Conservation (phyloP, 2,888 invertebrate species). For the Agrotis ipsilon region DNA sequence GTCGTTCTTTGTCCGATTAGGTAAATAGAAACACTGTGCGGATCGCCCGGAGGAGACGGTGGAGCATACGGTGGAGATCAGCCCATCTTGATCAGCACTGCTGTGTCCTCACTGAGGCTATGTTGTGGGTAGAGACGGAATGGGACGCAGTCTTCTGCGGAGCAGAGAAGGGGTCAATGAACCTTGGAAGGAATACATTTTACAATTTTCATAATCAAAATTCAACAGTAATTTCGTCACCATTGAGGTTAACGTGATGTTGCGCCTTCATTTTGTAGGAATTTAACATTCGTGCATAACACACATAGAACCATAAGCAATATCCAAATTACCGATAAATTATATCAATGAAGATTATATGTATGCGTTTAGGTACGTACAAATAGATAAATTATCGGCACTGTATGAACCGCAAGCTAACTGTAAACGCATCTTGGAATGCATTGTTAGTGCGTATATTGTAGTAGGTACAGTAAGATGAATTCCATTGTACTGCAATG, state of each 20-base stretch:
- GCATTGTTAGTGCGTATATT: conserved; percentile 1
- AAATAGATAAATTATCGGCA: neutral
- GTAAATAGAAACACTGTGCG: too few species aligned
- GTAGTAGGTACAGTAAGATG: conserved; percentile 13
- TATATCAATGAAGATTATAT: neutral
- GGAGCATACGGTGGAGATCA: too few species aligned
- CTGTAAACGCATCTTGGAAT: conserved; percentile 8
- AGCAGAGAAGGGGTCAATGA: too few species aligned
- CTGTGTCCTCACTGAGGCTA: too few species aligned
- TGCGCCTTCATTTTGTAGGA: conserved; percentile 7
- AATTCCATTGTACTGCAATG: neutral
- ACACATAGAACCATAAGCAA: neutral
- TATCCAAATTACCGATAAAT: conserved; percentile 10
- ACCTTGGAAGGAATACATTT: neutral
- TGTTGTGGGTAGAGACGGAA: too few species aligned
- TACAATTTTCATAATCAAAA: conserved; percentile 27
- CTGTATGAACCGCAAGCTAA: conserved; percentile 30
- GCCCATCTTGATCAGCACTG: too few species aligned
- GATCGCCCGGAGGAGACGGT: too few species aligned
- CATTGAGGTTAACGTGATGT: conserved; percentile 3
- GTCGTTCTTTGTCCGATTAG: too few species aligned
- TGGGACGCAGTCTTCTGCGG: too few species aligned
- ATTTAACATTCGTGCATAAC: conserved; percentile 16
- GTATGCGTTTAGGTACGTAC: too few species aligned
- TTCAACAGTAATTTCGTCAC: conserved; percentile 17